These are phyloP conservation scores for Acromyrmex echinatior DNA, from an alignment of 1,140 invertebrate species.

Conservation along the genomic window DNA sequence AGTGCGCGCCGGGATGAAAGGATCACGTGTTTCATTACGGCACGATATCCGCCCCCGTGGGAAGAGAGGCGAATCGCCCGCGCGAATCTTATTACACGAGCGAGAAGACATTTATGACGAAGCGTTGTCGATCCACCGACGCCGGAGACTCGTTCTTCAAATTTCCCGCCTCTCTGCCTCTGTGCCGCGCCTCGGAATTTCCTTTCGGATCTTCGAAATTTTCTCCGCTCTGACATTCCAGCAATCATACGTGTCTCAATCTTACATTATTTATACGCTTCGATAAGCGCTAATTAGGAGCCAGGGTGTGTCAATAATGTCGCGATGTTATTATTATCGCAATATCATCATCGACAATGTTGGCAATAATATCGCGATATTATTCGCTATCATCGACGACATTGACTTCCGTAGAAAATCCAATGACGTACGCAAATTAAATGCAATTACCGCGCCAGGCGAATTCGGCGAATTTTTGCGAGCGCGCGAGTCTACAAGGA, in stretches of 20 bases:
- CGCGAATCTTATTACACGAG: constrained; percentile 41
- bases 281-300: constrained; percentile 17
- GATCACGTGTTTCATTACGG: constrained; percentile 64
- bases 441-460: constrained; percentile 18
- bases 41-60: constrained; percentile 40
- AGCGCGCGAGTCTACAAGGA: neutral
- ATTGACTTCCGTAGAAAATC: too few species aligned
- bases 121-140: constrained; percentile 7
- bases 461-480: constrained; percentile 19
- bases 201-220: neutral
- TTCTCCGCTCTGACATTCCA: neutral
- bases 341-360: neutral
- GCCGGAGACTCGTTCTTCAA: neutral
- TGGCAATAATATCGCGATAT: neutral
- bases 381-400: too few species aligned
- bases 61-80: constrained; percentile 40
- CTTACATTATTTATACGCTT: constrained; percentile 21
- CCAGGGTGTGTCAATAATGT: constrained; percentile 16
- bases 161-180: neutral
- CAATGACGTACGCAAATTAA: constrained; percentile 15
- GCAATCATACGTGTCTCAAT: neutral
- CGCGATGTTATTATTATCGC: constrained; percentile 41
- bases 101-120: constrained; percentile 27
- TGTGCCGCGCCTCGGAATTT: neutral
- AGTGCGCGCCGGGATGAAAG: constrained; percentile 47